Evolutionary conservation across 2,113 vertebrate genomes (phyloP), one percentile per base, ranked within the genome.

Genomic region (Chaetops frenatus): DNA sequence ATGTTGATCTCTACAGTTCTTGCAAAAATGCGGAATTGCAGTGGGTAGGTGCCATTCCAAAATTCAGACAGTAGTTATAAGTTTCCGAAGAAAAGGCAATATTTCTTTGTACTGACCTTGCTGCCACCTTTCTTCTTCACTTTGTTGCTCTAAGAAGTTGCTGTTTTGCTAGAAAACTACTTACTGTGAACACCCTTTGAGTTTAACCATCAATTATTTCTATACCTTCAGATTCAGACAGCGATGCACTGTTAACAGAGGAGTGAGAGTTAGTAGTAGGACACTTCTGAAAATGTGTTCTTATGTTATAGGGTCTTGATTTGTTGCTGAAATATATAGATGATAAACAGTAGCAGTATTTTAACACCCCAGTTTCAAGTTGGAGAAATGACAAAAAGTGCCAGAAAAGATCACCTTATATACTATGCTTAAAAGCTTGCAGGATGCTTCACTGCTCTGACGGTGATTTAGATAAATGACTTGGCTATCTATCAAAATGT

Each of bases 381-480:
- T 94, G 97, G 96, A 98, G 96, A 97, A 98, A 96, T 97, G 97
- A 97, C 89, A 97, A 95, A 94, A 95, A 97, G 95, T 85, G 89
- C 86, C 84, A 92, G 94, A 93, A 96, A 92, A 82, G 67, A 81
- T 90, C 84, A 95, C 90, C 89, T 94, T 93, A 78, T 93, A 78
- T 92, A 74, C 82, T 92, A 65, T 83, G 74, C 66, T 66, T 94
- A 94, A 90, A 95, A 95, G 97, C 96, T 98, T 83, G 95, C 97
- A 97, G 97, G 98, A 98, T 96, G 97, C 97, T 97, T 97, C 93
- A 78, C 90, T 88, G 74, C 96, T 90, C 93, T 98, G 98, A 98
- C 98, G 97, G 97, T 98, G 97, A 99, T 98, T 98, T 97, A 98
- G 99, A 99, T 97, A 97, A 98, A 99, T 98, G 97, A 97, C 97